Conservation (phyloP, 1,140 invertebrate genomes). For the Agrypnia vestita region DNA sequence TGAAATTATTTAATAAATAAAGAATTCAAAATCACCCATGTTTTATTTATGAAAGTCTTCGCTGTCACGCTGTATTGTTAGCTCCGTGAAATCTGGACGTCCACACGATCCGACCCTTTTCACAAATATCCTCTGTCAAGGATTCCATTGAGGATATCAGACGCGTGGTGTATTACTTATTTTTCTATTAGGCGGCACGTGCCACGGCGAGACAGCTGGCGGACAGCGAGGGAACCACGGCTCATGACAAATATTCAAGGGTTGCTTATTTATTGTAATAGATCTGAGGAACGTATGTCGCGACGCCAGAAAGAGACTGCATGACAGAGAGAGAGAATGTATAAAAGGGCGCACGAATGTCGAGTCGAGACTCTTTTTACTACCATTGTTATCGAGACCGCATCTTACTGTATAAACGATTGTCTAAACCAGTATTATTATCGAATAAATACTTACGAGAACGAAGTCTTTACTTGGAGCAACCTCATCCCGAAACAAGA, state of each 20-base stretch:
- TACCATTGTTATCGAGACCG: too few relatives aligned
- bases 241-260: neutral
- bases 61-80: conserved; percentile 45
- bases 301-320: too few relatives aligned
- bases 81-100: conserved; percentile 16
- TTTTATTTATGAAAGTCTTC: conserved; percentile 19
- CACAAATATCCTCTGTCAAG: conserved; percentile 47
- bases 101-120: conserved; percentile 35
- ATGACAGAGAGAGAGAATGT: too few relatives aligned
- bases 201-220: conserved; percentile 40
- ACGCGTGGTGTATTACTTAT: conserved; percentile 38
- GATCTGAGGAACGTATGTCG: too few relatives aligned
- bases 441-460: too few relatives aligned
- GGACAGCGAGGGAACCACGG: neutral
- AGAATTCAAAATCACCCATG: neutral
- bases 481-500: too few relatives aligned
- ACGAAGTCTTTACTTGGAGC: too few relatives aligned
- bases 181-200: conserved; percentile 56
- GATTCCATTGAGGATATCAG: conserved; percentile 49
- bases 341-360: too few relatives aligned
- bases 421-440: too few relatives aligned
- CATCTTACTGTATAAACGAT: too few relatives aligned
- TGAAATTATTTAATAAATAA: neutral
- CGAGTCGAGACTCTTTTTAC: too few relatives aligned
- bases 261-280: neutral